Conservation (phyloP, 1,140 invertebrate genomes). For the Temnothorax nylanderi region DNA sequence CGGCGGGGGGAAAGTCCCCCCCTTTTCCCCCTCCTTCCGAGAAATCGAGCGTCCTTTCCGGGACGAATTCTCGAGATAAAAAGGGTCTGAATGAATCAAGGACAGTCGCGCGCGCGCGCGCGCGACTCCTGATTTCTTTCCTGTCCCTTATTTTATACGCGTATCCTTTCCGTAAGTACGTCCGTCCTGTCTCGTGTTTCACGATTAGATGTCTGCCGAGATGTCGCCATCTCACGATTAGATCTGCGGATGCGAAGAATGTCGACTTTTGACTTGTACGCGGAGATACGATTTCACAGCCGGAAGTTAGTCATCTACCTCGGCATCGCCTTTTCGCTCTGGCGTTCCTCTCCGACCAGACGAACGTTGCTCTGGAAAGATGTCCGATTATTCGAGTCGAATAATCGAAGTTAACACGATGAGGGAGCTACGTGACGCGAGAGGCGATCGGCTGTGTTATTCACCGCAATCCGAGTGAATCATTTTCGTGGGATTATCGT, state of each 20-base stretch:
- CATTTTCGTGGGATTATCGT: conserved; percentile 60
- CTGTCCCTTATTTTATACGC: conserved; percentile 31
- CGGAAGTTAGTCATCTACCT: conserved; percentile 61
- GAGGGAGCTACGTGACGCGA: background rate
- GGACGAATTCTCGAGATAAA: conserved; percentile 86
- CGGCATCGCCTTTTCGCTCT: background rate
- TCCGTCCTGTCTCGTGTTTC: conserved; percentile 12
- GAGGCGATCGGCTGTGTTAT: conserved; percentile 11
- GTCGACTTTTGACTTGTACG: conserved; percentile 32
- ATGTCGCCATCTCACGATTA: conserved; percentile 68
- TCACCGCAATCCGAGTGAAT: conserved; percentile 57
- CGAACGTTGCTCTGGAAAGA: background rate
- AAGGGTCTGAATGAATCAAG: conserved; percentile 86
- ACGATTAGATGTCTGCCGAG: conserved; percentile 29
- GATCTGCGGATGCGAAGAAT: conserved; percentile 52
- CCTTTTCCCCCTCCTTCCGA: conserved; percentile 77
- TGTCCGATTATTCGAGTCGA: background rate
- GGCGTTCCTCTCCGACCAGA: background rate
- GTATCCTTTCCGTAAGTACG: conserved; percentile 1
- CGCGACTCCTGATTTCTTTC: conserved; percentile 46
- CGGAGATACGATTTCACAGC: conserved; percentile 56
- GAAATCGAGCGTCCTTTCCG: conserved; percentile 86
- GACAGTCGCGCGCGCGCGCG: conserved; percentile 73
- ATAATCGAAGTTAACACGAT: background rate
- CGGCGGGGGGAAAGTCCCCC: conserved; percentile 46